Evolutionary conservation across 1,140 invertebrate species (phyloP), one percentile per base, ranked within the genome.

Genomic region (Drosophila kohkoa): DNA sequence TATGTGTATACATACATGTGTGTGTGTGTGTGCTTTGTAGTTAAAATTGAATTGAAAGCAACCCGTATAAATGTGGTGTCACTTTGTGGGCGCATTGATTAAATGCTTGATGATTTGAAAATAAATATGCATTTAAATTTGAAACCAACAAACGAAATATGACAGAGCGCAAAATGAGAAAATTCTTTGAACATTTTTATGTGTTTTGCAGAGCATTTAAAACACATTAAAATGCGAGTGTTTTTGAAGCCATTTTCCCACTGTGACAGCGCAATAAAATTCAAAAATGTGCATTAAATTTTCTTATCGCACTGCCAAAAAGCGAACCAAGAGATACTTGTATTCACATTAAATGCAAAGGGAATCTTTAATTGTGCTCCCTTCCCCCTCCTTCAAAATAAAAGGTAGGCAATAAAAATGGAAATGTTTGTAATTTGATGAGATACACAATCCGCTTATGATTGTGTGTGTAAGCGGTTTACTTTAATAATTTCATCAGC

Each of bases 91-190:
- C 8, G 49, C 32, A 52, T 43, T 32, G 35, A 69, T 43, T 30
- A 51, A 69, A 52, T 62, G 15, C 43, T 67, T 58, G 64, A 57
- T 67, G 55, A 67, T 58, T 57, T 15, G 0, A 46, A 55, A 66
- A 13, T 59, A 30, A 35, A 49, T 62, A 35, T 49, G 20, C 32
- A 35, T 20, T 49, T 30, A 35, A 35, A 35, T 41, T 35, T 11
- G 5, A 13, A 35, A 16, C 25, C 49, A 28, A 5, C 51, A 30
- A 52, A 13, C n/a, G n/a, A 49, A 49, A 30, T n/a, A 28, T 55
- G 52, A 38, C 52, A 35, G 7, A 10, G 30, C 32, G 0, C 3
- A 52, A 32, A 13, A n/a, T 30, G 25, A 10, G 20, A 35, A n/a
- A 13, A 41, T 52, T 41, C 46, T n/a, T 65, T 28, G 49, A 5